Conservation (phyloP, 2,113 vertebrate species). For the Psilopsiagon aymara region DNA sequence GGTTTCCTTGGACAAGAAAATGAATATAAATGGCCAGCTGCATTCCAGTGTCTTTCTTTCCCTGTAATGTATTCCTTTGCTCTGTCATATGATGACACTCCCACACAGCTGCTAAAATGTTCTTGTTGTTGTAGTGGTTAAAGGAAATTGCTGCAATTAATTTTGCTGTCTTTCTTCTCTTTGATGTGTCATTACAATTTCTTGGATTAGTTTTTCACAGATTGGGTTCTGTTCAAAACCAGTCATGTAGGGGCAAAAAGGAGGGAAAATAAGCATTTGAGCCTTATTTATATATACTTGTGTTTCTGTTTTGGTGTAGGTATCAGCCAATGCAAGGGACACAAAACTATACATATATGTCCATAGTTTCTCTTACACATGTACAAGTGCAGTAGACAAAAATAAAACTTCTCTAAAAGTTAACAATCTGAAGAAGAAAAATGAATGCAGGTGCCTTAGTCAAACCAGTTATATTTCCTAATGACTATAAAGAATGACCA, state of each 20-base stretch:
- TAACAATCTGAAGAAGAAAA: conserved; percentile 49
- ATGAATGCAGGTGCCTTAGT: conserved; percentile 73
- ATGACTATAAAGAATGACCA: conserved; percentile 70
- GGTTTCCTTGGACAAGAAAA: conserved; percentile 51
- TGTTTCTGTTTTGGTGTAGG: neutral
- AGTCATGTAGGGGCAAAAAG: conserved; percentile 8
- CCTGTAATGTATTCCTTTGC: conserved; percentile 55
- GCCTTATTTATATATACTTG: neutral
- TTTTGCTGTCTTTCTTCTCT: conserved; percentile 69
- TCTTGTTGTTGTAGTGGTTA: conserved; percentile 53
- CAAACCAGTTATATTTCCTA: conserved; percentile 71
- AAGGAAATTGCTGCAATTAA: conserved; percentile 76
- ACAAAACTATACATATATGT: neutral
- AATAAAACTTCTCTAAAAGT: conserved; percentile 8
- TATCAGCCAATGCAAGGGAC: neutral
- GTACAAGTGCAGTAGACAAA: neutral
- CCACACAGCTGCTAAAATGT: conserved; percentile 64
- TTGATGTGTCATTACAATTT: conserved; percentile 70
- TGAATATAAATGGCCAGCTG: conserved; percentile 46
- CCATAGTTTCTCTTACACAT: neutral
- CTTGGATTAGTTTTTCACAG: conserved; percentile 46
- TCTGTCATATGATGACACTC: conserved; percentile 64
- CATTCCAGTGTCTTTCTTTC: conserved; percentile 53
- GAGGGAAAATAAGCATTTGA: neutral
- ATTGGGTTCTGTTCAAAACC: conserved; percentile 59